A percentile compares a stretch with the other conserved stretches of the same genome.
Conservation (phyloP, 2,888 invertebrate genomes). For the Dryococelus australis region DNA sequence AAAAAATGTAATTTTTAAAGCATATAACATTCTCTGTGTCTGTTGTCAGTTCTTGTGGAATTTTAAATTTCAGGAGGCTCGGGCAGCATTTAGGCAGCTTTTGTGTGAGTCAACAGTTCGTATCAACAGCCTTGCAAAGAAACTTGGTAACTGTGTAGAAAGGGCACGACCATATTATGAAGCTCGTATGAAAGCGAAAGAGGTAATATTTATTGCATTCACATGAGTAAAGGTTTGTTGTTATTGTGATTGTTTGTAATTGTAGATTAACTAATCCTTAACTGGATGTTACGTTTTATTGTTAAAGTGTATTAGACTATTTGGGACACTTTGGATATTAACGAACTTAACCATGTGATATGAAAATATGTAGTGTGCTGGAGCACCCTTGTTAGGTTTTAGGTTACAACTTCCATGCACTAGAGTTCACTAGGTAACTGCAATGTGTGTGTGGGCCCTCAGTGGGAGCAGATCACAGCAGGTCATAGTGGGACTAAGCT, state of each 20-base stretch:
- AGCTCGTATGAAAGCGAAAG: conserved; percentile 58
- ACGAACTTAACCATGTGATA: too few relatives aligned
- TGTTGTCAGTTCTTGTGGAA: neutral
- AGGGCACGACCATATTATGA: conserved; percentile 92
- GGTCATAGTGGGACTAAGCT: too few relatives aligned
- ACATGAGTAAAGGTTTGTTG: neutral
- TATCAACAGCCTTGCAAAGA: conserved; percentile 79
- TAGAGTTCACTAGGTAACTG: too few relatives aligned
- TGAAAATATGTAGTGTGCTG: too few relatives aligned
- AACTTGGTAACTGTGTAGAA: conserved; percentile 85
- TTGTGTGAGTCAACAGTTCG: conserved; percentile 85
- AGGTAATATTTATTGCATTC: conserved; percentile 35
- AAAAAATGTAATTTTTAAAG: too few relatives aligned
- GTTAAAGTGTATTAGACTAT: too few relatives aligned
- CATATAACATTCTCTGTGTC: neutral
- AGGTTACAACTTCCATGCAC: too few relatives aligned
- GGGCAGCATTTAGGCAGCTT: conserved; percentile 87
- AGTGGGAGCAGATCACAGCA: too few relatives aligned
- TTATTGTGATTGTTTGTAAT: neutral
- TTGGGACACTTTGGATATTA: too few relatives aligned
- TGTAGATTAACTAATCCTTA: neutral
- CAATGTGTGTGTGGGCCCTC: too few relatives aligned
- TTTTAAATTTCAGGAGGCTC: conserved; percentile 76
- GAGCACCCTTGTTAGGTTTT: too few relatives aligned
- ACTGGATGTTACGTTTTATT: too few relatives aligned